Conservation (phyloP, 2,797 vertebrate species). For the Coregonus suidteri region DNA sequence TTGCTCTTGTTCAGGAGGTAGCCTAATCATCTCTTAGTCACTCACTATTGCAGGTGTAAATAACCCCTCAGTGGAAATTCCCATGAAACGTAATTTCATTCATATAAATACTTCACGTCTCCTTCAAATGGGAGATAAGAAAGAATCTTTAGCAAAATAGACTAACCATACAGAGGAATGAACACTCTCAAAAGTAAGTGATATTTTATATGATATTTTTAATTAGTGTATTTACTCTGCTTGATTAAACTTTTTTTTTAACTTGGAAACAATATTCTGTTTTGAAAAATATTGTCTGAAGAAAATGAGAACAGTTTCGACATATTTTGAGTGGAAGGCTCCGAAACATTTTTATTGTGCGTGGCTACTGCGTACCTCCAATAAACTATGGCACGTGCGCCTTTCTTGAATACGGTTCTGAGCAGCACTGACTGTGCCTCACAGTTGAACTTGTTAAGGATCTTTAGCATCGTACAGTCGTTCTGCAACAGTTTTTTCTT, state of each 20-base stretch:
- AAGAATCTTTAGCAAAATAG: neutral
- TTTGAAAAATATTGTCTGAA: neutral
- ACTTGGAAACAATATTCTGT: neutral
- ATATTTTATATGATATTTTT: neutral
- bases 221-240: neutral
- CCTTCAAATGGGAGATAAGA: conserved; percentile 47
- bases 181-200: conserved; percentile 36
- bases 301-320: neutral
- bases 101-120: conserved; percentile 47
- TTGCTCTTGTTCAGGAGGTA: no score
- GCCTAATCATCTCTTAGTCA: no score
- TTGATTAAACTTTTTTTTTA: no score
- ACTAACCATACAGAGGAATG: conserved; percentile 52
- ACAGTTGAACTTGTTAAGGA: neutral
- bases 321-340: neutral
- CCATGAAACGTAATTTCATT: conserved; percentile 8
- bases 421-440: neutral
- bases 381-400: neutral
- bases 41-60: neutral
- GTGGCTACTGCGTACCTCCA: neutral
- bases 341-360: neutral
- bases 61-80: conserved; percentile 32
- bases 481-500: neutral
- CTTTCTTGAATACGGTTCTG: neutral
- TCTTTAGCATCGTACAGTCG: neutral